Base-by-base conservation (phyloP, 1,140 invertebrate genomes). In the Lithobius niger region DNA sequence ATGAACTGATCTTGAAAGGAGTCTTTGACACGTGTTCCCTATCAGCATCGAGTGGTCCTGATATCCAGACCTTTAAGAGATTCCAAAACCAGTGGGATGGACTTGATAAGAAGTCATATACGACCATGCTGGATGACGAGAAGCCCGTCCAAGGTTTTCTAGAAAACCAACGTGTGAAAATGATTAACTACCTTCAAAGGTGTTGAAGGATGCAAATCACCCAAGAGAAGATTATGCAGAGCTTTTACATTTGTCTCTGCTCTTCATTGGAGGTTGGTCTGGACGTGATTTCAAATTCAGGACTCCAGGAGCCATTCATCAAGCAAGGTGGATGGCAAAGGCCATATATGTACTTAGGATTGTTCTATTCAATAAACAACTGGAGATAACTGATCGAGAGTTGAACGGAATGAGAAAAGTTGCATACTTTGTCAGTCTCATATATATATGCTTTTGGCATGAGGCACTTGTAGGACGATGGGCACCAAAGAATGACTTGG, bases 391-490 rank as follows among this genome's bases (percentile, higher is more conserved):
- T 3, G n/a, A 26, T 1, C 25, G 25, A 26, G 48, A 50, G 22
- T 26, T 40, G 25, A 2, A 18, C n/a, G 48, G 48, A 26, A 50
- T 50, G 25, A 50, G 22, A 40, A n/a, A 22, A 18, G 25, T 26
- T 50, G 48, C 48, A 36, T n/a, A 36, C n/a, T 36, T 56, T 16
- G 49, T 42, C 13, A 26, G 27, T 13, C 48, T 53, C n/a, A 27
- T 56, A 56, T 56, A 56, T 53, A 6, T 56, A 28, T 27, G 48
- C 31, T 54, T 56, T 56, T 56, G 27, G 54, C 47, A 56, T 19
- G 54, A 56, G 54, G 54, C 54, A 56, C 18, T 56, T 56, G 49
- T 56, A 56, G 52, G 54, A 52, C 47, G 47, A 56, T 52, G 48
- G 47, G 47, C 1, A 52, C 48, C 54, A 52, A 56, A 52, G 54